phyloP scores from a whole-genome alignment of 2,888 invertebrate genomes.

The Galerucella calmariensis region DNA sequence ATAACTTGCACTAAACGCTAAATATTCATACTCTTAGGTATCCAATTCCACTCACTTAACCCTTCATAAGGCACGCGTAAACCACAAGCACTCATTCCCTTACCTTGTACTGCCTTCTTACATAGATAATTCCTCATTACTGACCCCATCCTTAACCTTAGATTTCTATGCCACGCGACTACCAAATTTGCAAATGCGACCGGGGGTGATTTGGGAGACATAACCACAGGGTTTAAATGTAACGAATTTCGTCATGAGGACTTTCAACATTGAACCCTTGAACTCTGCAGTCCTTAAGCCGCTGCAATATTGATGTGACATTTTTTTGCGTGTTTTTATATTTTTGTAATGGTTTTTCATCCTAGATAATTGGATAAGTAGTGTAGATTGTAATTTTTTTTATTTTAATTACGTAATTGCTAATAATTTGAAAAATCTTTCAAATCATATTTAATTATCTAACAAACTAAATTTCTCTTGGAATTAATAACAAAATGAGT shows the following conservation, averaged over 20 bases:
- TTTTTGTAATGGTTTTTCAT: no score
- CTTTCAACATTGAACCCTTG: background rate
- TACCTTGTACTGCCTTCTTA: slow-evolving; percentile 23
- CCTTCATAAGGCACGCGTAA: slow-evolving; percentile 28
- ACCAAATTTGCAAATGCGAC: slow-evolving; percentile 31
- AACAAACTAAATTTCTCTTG: no score
- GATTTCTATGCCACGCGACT: slow-evolving; percentile 33
- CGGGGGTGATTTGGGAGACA: background rate
- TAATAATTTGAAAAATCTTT: no score
- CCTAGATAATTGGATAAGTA: no score
- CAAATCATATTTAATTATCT: no score
- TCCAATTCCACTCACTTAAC: slow-evolving; percentile 10
- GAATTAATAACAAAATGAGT: no score
- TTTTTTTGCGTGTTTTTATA: no score
- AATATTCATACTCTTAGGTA: slow-evolving; percentile 26
- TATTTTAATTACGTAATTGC: no score
- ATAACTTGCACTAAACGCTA: slow-evolving; percentile 13
- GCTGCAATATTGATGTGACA: no score
- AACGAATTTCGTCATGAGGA: background rate
- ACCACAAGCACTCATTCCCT: slow-evolving; percentile 27
- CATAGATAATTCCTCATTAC: slow-evolving; percentile 31
- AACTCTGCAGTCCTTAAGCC: background rate
- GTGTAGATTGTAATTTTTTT: no score
- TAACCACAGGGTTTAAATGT: background rate
- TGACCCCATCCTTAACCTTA: slow-evolving; percentile 36